Evolutionary conservation across 2,113 vertebrate species (phyloP).

Genomic region (Rhadina sibilatrix): DNA sequence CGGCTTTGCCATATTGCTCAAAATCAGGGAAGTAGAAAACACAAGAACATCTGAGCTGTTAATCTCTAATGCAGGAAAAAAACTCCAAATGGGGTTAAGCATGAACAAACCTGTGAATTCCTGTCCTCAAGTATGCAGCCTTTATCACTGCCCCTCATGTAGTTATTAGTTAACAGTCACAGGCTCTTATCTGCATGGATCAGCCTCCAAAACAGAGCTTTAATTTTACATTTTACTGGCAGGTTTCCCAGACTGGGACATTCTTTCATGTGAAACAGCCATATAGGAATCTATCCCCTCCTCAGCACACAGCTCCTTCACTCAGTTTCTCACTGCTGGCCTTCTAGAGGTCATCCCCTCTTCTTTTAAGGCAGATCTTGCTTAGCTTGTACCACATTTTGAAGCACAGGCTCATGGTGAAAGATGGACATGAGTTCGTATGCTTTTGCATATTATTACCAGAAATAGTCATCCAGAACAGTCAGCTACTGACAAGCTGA

Average conservation of each 20-base stretch:
- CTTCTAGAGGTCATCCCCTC: slow-evolving; percentile 24
- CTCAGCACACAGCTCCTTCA: neutral
- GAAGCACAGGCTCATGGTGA: neutral
- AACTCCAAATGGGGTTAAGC: neutral
- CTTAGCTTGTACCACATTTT: neutral
- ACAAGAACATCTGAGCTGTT: neutral
- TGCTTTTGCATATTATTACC: neutral
- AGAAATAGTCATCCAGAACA: slow-evolving; percentile 47
- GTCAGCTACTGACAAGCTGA: neutral
- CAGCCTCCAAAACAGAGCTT: slow-evolving; percentile 54
- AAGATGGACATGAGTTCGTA: neutral
- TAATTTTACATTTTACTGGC: slow-evolving; percentile 59
- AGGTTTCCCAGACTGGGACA: slow-evolving; percentile 50
- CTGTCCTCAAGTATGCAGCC: neutral
- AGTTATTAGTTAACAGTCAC: slow-evolving; percentile 60
- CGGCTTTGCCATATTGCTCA: neutral
- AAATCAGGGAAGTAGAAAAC: neutral
- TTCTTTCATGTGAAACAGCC: slow-evolving; percentile 53
- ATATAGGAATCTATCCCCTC: slow-evolving; percentile 28
- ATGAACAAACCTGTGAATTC: slow-evolving; percentile 32
- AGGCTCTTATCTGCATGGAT: slow-evolving; percentile 47
- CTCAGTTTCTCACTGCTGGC: neutral
- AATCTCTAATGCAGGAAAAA: neutral
- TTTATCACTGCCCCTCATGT: slow-evolving; percentile 33
- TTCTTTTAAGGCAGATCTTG: neutral